Conservation (phyloP, 2,888 invertebrate genomes). For the Drosophila diplacantha region DNA sequence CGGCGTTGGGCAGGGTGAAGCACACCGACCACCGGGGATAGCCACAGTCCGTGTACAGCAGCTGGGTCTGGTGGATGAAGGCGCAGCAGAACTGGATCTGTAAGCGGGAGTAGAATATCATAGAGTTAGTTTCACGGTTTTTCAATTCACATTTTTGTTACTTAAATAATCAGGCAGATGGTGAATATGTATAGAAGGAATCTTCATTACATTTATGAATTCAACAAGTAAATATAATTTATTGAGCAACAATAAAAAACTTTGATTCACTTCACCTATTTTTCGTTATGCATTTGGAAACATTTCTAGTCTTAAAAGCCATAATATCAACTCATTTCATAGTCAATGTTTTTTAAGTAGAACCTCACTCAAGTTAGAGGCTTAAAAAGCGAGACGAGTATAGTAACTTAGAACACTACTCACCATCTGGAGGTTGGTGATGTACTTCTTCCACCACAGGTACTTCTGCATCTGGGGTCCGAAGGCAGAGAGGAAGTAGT, state of each 20-base stretch:
- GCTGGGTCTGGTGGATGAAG: slow-evolving; percentile 90
- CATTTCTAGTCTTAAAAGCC: not conserved
- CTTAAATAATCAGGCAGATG: not conserved
- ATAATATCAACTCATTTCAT: not conserved
- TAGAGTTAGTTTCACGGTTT: not conserved
- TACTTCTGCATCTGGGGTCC: slow-evolving; percentile 92
- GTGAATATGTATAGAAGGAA: too few relatives aligned
- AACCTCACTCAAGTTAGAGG: too few relatives aligned
- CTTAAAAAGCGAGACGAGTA: not conserved
- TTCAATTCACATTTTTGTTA: not conserved
- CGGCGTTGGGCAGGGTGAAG: slow-evolving; percentile 92
- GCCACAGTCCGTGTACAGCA: slow-evolving; percentile 91
- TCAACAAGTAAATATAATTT: too few relatives aligned
- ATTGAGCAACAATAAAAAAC: too few relatives aligned
- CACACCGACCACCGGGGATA: slow-evolving; percentile 90
- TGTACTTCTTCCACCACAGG: slow-evolving; percentile 95
- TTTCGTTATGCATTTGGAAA: not conserved
- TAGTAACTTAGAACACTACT: slow-evolving; percentile 43
- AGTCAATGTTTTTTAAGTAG: not conserved
- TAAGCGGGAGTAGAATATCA: not conserved
- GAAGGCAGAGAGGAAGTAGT: slow-evolving; percentile 92
- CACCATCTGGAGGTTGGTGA: slow-evolving; percentile 94
- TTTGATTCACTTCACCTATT: too few relatives aligned
- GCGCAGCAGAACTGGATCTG: slow-evolving; percentile 94
- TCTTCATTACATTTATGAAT: too few relatives aligned